A percentile compares a stretch with the other conserved stretches of the same genome.
These are phyloP conservation scores for Mythimna loreyi DNA, from an alignment of 2,888 invertebrate species.

Conservation along the genomic window DNA sequence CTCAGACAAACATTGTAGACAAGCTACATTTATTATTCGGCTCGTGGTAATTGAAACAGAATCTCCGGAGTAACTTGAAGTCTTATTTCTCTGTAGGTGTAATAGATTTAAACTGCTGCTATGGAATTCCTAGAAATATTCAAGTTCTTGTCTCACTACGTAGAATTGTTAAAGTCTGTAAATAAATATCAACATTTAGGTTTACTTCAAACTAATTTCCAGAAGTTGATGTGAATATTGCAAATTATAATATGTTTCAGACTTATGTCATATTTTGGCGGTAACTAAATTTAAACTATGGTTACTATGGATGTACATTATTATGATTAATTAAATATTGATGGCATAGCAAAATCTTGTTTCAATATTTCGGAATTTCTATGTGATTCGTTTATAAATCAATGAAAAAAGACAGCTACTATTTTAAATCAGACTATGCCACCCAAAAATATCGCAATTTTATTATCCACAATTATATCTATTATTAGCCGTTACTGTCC, in stretches of 20 bases:
- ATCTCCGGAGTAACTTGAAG: conserved; percentile 23
- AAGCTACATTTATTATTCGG: conserved; percentile 32
- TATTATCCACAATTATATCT: too few species aligned
- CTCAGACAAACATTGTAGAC: conserved; percentile 5
- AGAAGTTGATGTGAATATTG: background rate
- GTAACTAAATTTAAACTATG: too few species aligned
- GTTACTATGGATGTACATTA: too few species aligned
- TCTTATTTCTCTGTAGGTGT: conserved; percentile 4
- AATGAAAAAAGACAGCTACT: background rate
- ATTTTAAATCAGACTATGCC: background rate
- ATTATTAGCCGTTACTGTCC: too few species aligned
- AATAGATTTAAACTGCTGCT: background rate
- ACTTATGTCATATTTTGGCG: background rate
- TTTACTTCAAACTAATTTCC: background rate
- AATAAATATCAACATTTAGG: background rate
- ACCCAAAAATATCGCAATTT: background rate
- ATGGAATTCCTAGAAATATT: conserved; percentile 9
- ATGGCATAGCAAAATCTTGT: too few species aligned
- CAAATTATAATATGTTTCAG: background rate
- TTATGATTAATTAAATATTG: too few species aligned
- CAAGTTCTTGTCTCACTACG: conserved; percentile 9
- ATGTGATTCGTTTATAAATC: background rate
- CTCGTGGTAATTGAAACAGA: conserved; percentile 38
- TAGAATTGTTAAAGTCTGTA: conserved; percentile 2
- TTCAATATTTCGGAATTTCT: too few species aligned